Percentiles rank a stretch among this genome's conserved stretches.
These are phyloP conservation scores for Belonocnema kinseyi DNA, from an alignment of 1,140 invertebrate species.

Conservation along the genomic window DNA sequence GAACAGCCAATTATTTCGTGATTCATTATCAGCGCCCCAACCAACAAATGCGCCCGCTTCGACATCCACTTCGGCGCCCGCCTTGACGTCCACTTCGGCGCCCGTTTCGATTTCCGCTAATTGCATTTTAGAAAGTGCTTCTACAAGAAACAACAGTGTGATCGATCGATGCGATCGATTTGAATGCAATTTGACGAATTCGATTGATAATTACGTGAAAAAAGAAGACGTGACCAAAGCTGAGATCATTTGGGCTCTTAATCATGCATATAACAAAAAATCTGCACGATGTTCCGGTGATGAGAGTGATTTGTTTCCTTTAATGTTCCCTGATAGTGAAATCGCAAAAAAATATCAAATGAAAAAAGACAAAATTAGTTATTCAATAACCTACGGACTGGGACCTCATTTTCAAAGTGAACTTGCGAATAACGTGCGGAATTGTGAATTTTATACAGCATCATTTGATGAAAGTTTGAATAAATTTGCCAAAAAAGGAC, in stretches of 20 bases:
- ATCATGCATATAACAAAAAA: too few relatives aligned
- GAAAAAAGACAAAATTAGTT: slow-evolving; percentile 4
- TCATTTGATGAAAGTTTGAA: neutral
- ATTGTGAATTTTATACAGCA: neutral
- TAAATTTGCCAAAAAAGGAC: slow-evolving; percentile 10
- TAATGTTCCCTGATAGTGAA: slow-evolving; percentile 5
- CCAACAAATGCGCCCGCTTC: too few relatives aligned
- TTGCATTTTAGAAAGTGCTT: too few relatives aligned
- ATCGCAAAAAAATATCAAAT: slow-evolving; percentile 4
- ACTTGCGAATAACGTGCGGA: neutral
- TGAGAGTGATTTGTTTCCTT: neutral
- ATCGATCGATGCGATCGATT: neutral
- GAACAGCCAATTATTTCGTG: too few relatives aligned
- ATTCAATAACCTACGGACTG: neutral
- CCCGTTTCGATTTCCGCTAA: too few relatives aligned
- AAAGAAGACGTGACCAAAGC: neutral
- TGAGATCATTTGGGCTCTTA: too few relatives aligned
- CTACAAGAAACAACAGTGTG: too few relatives aligned
- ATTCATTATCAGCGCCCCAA: too few relatives aligned
- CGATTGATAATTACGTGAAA: neutral
- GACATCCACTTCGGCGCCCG: too few relatives aligned
- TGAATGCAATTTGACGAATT: neutral
- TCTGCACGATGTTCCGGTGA: too few relatives aligned
- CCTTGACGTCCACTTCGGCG: too few relatives aligned
- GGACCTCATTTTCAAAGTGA: slow-evolving; percentile 12